Base-by-base conservation (phyloP, 2,797 vertebrate genomes). In the Bucorvus abyssinicus region DNA sequence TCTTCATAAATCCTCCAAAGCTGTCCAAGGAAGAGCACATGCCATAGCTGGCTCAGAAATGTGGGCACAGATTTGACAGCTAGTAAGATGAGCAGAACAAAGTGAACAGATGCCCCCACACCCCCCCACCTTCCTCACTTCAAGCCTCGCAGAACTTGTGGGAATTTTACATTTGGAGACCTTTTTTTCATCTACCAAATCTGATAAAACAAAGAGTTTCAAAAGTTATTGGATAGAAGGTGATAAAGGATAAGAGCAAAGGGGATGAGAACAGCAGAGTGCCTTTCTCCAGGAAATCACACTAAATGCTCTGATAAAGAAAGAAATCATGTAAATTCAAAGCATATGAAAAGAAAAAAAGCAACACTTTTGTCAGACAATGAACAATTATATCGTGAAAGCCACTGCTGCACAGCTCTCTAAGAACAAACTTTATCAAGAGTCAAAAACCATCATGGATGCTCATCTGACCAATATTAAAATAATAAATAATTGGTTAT, bases 401-500 rank as follows among this genome's bases (percentile, higher is more conserved):
- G 7, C 16, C 30, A 21, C 27, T 61, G 30, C 59, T 14, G 26
- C 5, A 23, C 0, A 1, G 8, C 6, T 56, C 26, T 77, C n/a
- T 14, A 32, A 65, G 36, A 82, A 8, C 29, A 77, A 81, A 80
- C 27, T 61, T 71, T 61, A 57, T 21, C 29, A 61, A 52, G 42
- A 36, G 50, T 61, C 42, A 91, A 47, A 76, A 61, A 56, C 1
- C 8, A 42, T 32, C 52, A 82, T 38, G 21, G 60, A 82, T 32
- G 65, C 19, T 73, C 29, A 67, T 11, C 19, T 86, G 44, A 19
- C 19, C 30, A 45, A 40, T 40, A 40, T 40, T 40, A 24, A 29
- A 45, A 82, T 42, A 67, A 34, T 45, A 82, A 47, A 7, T n/a
- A 56, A 56, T 2, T 6, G 15, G 26, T 32, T 65, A 76, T 8